Conservation (phyloP, 2,888 invertebrate genomes). For the Orthosia cruda region DNA sequence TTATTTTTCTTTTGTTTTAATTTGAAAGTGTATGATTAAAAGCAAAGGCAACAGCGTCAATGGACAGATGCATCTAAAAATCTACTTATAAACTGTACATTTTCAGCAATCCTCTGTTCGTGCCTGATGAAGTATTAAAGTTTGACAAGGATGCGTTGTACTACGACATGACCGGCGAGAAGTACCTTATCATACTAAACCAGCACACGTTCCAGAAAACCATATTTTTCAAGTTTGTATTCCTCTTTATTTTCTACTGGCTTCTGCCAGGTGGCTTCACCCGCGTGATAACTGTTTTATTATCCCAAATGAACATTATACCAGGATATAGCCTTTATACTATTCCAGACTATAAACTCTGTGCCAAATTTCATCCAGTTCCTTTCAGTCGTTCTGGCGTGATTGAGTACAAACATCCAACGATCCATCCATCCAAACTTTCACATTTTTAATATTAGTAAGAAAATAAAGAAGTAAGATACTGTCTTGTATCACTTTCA, state of each 20-base stretch:
- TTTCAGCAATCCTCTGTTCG: conserved; percentile 57
- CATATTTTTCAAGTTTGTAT: conserved; percentile 75
- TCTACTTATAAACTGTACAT: neutral
- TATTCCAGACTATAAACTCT: too few species aligned
- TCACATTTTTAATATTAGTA: too few species aligned
- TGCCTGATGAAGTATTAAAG: conserved; percentile 43
- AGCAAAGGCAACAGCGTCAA: too few species aligned
- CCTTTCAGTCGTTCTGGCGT: too few species aligned
- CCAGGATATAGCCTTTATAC: too few species aligned
- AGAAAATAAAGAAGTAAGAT: too few species aligned
- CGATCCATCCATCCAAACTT: too few species aligned
- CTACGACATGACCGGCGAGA: conserved; percentile 84
- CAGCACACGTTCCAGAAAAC: conserved; percentile 76
- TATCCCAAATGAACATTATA: too few species aligned
- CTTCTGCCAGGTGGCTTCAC: neutral
- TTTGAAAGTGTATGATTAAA: neutral
- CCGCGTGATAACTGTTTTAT: too few species aligned
- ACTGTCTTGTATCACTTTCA: too few species aligned
- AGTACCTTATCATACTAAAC: conserved; percentile 80
- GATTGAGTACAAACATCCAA: too few species aligned
- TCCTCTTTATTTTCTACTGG: neutral
- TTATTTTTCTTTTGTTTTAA: neutral
- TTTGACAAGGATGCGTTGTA: conserved; percentile 72
- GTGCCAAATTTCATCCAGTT: too few species aligned
- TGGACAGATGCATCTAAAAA: neutral